A percentile compares a stretch with the other conserved stretches of the same genome.
phyloP scores from a whole-genome alignment of 2,113 vertebrate genomes.

The Condylura cristata region DNA sequence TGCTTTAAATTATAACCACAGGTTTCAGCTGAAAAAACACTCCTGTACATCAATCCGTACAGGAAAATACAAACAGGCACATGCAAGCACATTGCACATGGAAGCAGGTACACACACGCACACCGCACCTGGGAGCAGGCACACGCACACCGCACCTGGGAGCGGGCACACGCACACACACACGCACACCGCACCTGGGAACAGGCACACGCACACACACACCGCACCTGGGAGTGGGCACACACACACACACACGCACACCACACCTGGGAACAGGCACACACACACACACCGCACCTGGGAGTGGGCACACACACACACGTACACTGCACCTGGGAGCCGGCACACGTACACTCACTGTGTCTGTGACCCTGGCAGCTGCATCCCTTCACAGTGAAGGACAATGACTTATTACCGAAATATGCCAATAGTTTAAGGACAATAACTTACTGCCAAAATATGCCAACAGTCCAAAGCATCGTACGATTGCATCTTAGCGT shows the following conservation, averaged over 20 bases:
- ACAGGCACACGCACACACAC: too few relatives aligned
- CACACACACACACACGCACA: rapidly evolving
- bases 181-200: background rate
- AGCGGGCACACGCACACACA: too few relatives aligned
- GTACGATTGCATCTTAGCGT: background rate
- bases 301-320: rapidly evolving
- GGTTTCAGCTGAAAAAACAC: background rate
- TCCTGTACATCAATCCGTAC: background rate
- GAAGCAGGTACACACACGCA: rapidly evolving
- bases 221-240: too few relatives aligned
- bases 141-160: too few relatives aligned
- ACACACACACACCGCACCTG: too few relatives aligned
- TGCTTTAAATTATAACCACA: background rate
- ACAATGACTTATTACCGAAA: background rate
- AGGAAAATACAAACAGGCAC: background rate
- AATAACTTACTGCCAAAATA: background rate
- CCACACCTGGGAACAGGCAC: background rate
- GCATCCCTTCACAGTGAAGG: background rate
- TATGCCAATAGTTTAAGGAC: background rate
- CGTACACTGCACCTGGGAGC: background rate
- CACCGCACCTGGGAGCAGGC: background rate
- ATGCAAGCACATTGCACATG: too few relatives aligned
- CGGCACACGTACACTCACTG: background rate
- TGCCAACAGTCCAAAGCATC: background rate
- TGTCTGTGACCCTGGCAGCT: background rate